These are phyloP conservation scores for Anguilla rostrata DNA, from an alignment of 2,113 vertebrate genomes.

Conservation along the genomic window DNA sequence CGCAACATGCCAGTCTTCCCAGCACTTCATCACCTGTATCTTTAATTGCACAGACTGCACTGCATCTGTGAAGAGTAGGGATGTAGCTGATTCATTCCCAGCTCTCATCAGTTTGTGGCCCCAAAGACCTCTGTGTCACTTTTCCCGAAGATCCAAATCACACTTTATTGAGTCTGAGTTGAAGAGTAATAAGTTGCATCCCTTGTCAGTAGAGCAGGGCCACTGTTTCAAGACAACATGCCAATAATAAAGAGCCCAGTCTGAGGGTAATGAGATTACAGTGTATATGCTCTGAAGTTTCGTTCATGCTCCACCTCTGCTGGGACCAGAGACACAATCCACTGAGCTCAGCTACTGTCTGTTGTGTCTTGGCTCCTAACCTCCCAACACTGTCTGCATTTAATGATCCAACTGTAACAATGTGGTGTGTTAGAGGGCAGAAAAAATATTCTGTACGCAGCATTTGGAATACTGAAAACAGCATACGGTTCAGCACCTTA, in stretches of 20 bases:
- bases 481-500: not conserved
- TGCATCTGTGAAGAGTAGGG: not conserved
- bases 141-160: slow-evolving; percentile 49
- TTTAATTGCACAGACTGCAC: not conserved
- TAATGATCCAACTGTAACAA: not conserved
- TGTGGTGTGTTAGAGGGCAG: not conserved
- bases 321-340: slow-evolving; percentile 14
- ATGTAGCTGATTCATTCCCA: slow-evolving; percentile 54
- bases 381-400: not conserved
- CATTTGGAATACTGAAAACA: not conserved
- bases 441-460: not conserved
- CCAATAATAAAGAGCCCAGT: slow-evolving; percentile 56
- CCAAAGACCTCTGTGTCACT: slow-evolving; percentile 39
- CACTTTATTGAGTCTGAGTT: slow-evolving; percentile 51
- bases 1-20: not conserved
- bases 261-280: slow-evolving; percentile 65
- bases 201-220: slow-evolving; percentile 34
- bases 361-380: not conserved
- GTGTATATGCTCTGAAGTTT: slow-evolving; percentile 49
- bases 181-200: slow-evolving; percentile 48
- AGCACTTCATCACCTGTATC: not conserved
- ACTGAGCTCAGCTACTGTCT: not conserved
- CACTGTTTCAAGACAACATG: slow-evolving; percentile 55
- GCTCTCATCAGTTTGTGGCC: slow-evolving; percentile 51
- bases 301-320: slow-evolving; percentile 29